A percentile compares a stretch with the other conserved stretches of the same genome.
phyloP scores from a whole-genome alignment of 1,140 invertebrate genomes.

The Hylaeus anthracinus region DNA sequence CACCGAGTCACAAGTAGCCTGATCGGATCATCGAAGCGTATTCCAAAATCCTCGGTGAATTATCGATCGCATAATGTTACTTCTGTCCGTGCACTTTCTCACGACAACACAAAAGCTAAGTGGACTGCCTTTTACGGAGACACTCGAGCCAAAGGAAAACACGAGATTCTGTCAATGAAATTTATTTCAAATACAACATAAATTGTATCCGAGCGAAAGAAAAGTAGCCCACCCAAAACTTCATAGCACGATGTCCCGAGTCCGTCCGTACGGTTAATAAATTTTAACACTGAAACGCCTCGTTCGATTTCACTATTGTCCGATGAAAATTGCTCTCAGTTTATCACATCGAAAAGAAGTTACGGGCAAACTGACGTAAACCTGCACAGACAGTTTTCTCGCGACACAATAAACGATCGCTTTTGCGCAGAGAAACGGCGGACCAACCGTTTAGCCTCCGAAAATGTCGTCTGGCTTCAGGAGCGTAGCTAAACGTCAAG shows the following conservation, averaged over 20 bases:
- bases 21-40: conserved; percentile 33
- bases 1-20: not conserved
- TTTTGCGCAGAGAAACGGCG: conserved; percentile 69
- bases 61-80: conserved; percentile 61
- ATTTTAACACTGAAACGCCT: conserved; percentile 22
- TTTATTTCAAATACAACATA: conserved; percentile 29
- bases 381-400: conserved; percentile 55
- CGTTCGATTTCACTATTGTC: conserved; percentile 7
- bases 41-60: conserved; percentile 52
- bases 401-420: conserved; percentile 55
- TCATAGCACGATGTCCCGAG: conserved; percentile 27
- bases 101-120: not conserved
- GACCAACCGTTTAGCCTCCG: conserved; percentile 62
- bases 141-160: not conserved
- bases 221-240: conserved; percentile 40
- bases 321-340: not conserved
- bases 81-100: conserved; percentile 28
- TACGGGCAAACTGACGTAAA: conserved; percentile 48
- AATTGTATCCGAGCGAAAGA: conserved; percentile 17
- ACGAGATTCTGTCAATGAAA: not conserved
- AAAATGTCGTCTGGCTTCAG: conserved; percentile 72
- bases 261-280: conserved; percentile 30
- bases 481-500: conserved; percentile 47
- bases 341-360: conserved; percentile 8
- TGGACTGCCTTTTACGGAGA: not conserved